These are phyloP conservation scores for Adrianichthys oophorus DNA, from an alignment of 2,797 vertebrate species.

Conservation along the genomic window DNA sequence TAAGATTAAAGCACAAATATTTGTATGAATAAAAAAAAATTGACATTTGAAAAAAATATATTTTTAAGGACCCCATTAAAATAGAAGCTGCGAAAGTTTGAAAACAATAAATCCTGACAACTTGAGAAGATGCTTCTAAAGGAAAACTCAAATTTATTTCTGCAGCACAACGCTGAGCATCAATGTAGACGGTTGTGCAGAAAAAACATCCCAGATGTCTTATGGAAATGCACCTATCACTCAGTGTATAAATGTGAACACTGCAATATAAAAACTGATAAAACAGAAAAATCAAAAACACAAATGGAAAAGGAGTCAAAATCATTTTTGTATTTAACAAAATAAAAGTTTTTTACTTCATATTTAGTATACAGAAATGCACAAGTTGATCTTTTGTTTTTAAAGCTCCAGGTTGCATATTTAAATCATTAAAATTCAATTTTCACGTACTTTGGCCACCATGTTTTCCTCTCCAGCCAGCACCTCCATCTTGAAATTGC, in stretches of 20 bases:
- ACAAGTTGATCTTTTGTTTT: too few species aligned
- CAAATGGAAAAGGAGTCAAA: too few species aligned
- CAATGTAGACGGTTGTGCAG: background rate
- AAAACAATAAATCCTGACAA: background rate
- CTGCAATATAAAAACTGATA: too few species aligned
- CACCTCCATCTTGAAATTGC: constrained; percentile 96
- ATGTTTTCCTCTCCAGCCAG: constrained; percentile 91
- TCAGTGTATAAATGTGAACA: too few species aligned
- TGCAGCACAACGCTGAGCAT: background rate
- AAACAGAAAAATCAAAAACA: too few species aligned
- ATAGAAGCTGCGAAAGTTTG: background rate
- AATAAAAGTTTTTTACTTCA: too few species aligned
- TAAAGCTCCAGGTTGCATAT: background rate
- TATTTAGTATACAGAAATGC: too few species aligned
- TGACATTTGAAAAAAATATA: too few species aligned
- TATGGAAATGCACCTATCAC: background rate
- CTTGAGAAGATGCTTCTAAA: background rate
- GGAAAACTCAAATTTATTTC: background rate
- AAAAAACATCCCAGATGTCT: background rate
- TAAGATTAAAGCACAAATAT: too few species aligned
- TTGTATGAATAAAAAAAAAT: too few species aligned
- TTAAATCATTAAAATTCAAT: background rate
- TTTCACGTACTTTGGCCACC: constrained; percentile 83
- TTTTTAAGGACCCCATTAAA: background rate
- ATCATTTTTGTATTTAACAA: too few species aligned